These are phyloP conservation scores for Brachylomia viminalis DNA, from an alignment of 2,888 invertebrate genomes.

Conservation along the genomic window DNA sequence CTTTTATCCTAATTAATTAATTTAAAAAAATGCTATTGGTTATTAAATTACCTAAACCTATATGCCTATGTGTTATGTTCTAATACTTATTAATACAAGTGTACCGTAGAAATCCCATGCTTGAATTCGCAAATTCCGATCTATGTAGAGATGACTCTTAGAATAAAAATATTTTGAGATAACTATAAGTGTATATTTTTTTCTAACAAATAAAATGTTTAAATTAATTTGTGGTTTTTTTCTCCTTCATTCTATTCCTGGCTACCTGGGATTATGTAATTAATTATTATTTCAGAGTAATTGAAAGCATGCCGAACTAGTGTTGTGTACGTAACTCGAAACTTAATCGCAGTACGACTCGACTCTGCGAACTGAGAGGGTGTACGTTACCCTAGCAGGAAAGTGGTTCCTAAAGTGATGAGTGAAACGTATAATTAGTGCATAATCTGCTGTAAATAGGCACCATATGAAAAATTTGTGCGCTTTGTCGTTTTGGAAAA, in stretches of 20 bases:
- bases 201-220: slow-evolving; percentile 79
- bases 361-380: too few species aligned
- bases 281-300: neutral
- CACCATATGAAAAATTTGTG: too few species aligned
- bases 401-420: too few species aligned
- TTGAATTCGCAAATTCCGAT: slow-evolving; percentile 77
- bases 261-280: neutral
- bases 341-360: too few species aligned
- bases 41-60: slow-evolving; percentile 22
- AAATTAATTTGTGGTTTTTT: slow-evolving; percentile 59
- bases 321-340: neutral
- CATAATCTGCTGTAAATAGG: too few species aligned
- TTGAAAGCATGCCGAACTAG: neutral
- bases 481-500: too few species aligned
- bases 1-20: neutral
- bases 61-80: slow-evolving; percentile 43
- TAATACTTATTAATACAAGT: slow-evolving; percentile 64
- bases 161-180: slow-evolving; percentile 81
- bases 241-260: neutral
- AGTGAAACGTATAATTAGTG: too few species aligned
- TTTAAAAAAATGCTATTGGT: neutral
- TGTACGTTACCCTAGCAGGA: too few species aligned
- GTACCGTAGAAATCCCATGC: slow-evolving; percentile 49
- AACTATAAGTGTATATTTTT: slow-evolving; percentile 84
- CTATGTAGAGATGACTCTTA: slow-evolving; percentile 76